Evolutionary conservation across 2,888 invertebrate genomes (phyloP).

Genomic region (Polydrusus cervinus): DNA sequence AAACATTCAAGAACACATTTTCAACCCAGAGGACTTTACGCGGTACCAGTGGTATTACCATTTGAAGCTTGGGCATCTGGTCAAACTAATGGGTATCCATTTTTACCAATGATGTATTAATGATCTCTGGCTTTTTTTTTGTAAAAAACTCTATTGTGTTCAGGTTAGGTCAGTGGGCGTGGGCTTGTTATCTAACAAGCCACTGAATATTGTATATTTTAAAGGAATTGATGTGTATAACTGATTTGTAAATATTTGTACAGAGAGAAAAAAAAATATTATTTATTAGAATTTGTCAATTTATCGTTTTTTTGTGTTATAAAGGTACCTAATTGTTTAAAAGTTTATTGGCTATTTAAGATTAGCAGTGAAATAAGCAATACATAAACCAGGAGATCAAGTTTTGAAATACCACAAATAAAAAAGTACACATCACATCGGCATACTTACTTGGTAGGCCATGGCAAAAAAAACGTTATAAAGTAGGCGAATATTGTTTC

Average conservation of each 20-base stretch:
- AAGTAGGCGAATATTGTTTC: too few relatives aligned
- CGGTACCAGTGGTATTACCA: conserved; percentile 70
- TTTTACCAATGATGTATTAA: conserved; percentile 63
- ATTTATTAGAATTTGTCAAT: neutral
- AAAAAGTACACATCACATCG: too few relatives aligned
- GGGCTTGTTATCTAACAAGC: too few relatives aligned
- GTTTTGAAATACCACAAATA: too few relatives aligned
- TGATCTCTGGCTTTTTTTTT: neutral
- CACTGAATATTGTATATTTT: neutral
- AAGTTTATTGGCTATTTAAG: neutral
- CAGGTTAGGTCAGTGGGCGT: too few relatives aligned
- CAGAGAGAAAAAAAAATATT: neutral
- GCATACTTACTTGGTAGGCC: too few relatives aligned
- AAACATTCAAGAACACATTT: conserved; percentile 93
- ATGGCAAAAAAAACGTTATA: too few relatives aligned
- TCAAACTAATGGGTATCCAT: conserved; percentile 57
- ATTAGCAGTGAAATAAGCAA: too few relatives aligned
- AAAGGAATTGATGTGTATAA: neutral
- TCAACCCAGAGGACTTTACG: conserved; percentile 73
- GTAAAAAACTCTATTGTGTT: too few relatives aligned
- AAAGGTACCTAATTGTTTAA: neutral
- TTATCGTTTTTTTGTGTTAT: neutral
- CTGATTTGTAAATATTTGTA: neutral
- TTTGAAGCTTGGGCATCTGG: conserved; percentile 67
- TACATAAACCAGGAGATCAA: too few relatives aligned